Evolutionary conservation across 2,113 vertebrate genomes (phyloP).

Genomic region (Rhinolophus sinicus): DNA sequence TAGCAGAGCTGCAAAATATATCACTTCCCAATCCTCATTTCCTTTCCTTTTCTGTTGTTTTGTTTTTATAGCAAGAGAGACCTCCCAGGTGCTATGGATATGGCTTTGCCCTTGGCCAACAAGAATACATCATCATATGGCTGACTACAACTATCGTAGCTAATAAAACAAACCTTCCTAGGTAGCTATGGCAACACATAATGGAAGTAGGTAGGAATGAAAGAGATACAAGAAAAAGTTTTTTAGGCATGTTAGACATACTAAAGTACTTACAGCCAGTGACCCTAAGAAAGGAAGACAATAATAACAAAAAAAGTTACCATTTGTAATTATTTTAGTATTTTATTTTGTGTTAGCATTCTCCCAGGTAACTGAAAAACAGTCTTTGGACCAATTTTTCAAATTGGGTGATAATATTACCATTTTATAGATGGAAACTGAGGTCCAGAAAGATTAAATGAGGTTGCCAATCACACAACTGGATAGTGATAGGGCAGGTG

Average conservation of each 20-base stretch:
- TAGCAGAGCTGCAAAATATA: neutral
- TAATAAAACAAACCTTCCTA: conserved; percentile 21
- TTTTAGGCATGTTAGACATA: neutral
- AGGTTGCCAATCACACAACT: neutral
- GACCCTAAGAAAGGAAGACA: neutral
- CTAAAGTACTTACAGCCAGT: neutral
- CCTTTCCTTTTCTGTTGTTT: neutral
- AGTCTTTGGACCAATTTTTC: neutral
- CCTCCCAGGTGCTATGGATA: neutral
- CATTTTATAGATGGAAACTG: neutral
- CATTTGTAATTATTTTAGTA: neutral
- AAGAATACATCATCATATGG: neutral
- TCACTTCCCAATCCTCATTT: neutral
- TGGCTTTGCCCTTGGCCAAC: neutral
- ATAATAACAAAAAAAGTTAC: neutral
- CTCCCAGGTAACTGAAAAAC: neutral
- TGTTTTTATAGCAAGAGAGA: neutral
- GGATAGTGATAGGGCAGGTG: neutral
- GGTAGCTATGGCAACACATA: neutral
- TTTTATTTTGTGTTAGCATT: neutral
- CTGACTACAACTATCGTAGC: neutral
- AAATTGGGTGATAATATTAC: neutral
- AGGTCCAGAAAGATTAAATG: neutral
- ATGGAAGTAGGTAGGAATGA: neutral
- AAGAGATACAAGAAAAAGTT: neutral